Percentiles rank a stretch among this genome's conserved stretches.
Evolutionary conservation across 2,888 invertebrate genomes (phyloP).

Genomic region (Caenorhabditis sp.): DNA sequence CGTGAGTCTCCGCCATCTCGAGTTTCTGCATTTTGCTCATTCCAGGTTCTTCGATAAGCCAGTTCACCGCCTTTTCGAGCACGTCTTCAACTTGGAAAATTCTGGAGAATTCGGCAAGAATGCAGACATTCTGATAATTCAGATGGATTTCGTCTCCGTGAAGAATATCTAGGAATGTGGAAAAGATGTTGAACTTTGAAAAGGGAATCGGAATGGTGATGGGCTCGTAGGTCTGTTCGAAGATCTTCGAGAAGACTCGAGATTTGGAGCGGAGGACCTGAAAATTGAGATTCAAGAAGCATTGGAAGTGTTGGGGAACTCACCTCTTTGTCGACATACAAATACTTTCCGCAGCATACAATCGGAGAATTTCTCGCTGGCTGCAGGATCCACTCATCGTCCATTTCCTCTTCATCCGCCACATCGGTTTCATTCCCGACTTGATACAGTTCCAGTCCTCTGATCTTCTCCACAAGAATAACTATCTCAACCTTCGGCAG

Average conservation of each 20-base stretch:
- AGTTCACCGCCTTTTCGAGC: constrained; percentile 16
- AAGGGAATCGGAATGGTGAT: constrained; percentile 40
- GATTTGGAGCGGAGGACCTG: constrained; percentile 44
- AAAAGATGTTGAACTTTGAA: constrained; percentile 37
- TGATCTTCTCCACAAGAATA: constrained; percentile 33
- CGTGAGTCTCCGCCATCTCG: constrained; percentile 9
- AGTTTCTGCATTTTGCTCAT: constrained; percentile 35
- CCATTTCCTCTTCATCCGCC: constrained; percentile 31
- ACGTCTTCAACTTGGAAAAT: constrained; percentile 9
- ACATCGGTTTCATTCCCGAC: too few species aligned
- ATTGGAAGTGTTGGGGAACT: neutral
- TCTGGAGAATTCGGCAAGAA: constrained; percentile 24
- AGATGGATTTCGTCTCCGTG: constrained; percentile 39
- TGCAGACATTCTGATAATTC: constrained; percentile 30
- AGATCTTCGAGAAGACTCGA: constrained; percentile 44
- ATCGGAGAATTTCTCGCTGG: constrained; percentile 41
- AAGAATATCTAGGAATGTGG: constrained; percentile 31
- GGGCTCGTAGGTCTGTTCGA: constrained; percentile 50
- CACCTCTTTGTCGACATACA: constrained; percentile 53
- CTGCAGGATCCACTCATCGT: constrained; percentile 55
- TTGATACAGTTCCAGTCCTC: constrained; percentile 31
- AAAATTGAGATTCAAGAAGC: neutral
- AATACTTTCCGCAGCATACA: constrained; percentile 50
- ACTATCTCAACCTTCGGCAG: constrained; percentile 38
- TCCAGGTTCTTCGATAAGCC: constrained; percentile 32